Evolutionary conservation across 2,797 vertebrate species (phyloP), one percentile per base, ranked within the genome.

Genomic region (Anguilla marmorata): DNA sequence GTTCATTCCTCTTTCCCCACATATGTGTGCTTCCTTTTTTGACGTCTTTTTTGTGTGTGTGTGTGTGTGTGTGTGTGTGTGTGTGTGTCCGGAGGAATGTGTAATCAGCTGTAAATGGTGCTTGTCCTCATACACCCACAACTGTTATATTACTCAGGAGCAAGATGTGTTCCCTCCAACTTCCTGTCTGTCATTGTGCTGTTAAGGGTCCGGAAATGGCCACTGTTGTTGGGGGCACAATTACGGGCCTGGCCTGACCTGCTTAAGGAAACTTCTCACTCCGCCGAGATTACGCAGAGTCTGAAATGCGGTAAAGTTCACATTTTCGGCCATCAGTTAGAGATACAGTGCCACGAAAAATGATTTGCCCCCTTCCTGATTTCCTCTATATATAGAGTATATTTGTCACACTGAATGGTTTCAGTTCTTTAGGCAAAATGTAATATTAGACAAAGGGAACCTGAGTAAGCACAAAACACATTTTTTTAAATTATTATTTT

Each of bases 51-150:
- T 83, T 45, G 16, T 8, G 27, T 9, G 45, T 45, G 37, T 37
- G 33, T 33, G 33, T 33, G 33, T 37, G 37, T 41, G 14, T 41
- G 3, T 41, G 37, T 41, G 1, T 41, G 37, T 41, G 37, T 45
- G 41, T 45, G 41, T 45, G 41, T 52, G 1, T 37, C 50, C 2
- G 21, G 2, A n/a, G 45, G 80, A 11, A 45, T 1, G 19, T 83
- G 80, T 52, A 83, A 83, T 83, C 41, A 9, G 21, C 45, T 83
- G 80, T 50, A 83, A 83, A 83, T 27, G 8, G 80, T 24, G 37
- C 16, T 45, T 24, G 50, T 50, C 45, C 41, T 52, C 45, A 52
- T 6, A n/a, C 21, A 16, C 14, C n/a, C 24, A 8, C 41, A 82
- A 45, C 37, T 5, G 2, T 82, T 82, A 45, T 16, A 45, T n/a